Evolutionary conservation across 2,888 invertebrate genomes (phyloP), one percentile per base, ranked within the genome.

Genomic region (Drosophila affinis): DNA sequence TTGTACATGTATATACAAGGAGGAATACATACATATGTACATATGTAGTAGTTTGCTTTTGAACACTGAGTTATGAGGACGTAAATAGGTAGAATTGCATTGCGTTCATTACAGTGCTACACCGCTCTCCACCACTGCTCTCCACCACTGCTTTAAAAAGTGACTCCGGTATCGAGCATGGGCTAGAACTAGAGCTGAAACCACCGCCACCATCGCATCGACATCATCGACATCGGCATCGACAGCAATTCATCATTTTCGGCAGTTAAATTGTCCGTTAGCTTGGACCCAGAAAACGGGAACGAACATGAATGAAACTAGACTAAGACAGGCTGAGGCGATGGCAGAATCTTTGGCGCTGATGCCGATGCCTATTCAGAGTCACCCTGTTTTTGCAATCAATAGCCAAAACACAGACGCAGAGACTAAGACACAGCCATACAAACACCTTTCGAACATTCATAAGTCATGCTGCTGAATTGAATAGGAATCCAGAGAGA

Each of bases 301-400:
- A 39, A 39, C 21, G 46, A 64, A 47, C 53, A 58, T 55, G 21
- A 44, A 52, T 39, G 51, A 29, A 52, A 45, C 51, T 39, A 60
- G 60, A 52, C 27, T 46, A 32, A 32, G 47, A 12, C 32, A 47
- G 51, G 27, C 39, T 51, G n/a, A 39, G 39, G 39, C 39, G 14
- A n/a, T 39, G 39, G 14, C 39, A 39, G 39, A 39, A 39, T 39
- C 14, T 14, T 39, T n/a, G 39, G n/a, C 14, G 5, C 14, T 39
- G 39, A 14, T 14, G 39, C 39, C 44, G 51, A 39, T 24, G 49
- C 24, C 32, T 34, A 14, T 52, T 59, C 17, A 34, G 12, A 12
- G n/a, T 78, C 59, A 48, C 62, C 75, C 76, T 76, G 61, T 76
- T 62, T 64, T 75, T 58, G 76, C 78, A 77, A 62, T 39, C 39